Conservation (phyloP, 1,140 invertebrate species). For the Neodiprion pinetum region DNA sequence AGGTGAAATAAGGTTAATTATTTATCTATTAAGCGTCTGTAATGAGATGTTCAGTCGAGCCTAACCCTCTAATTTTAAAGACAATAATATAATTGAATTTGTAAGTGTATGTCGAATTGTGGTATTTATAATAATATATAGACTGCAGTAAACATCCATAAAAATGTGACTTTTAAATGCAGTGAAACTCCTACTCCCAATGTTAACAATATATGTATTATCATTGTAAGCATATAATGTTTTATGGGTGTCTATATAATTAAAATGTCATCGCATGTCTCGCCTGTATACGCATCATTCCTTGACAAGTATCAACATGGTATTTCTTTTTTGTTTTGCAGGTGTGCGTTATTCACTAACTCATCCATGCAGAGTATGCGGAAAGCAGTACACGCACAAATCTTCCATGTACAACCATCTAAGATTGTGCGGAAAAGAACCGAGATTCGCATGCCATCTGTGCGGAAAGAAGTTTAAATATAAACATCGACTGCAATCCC, state of each 20-base stretch:
- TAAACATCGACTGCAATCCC: conserved; percentile 59
- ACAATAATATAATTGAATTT: neutral
- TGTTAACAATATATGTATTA: neutral
- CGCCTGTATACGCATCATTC: conserved; percentile 31
- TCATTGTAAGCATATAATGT: neutral
- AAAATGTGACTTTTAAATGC: neutral
- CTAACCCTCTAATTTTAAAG: neutral
- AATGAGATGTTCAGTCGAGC: neutral
- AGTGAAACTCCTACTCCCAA: neutral
- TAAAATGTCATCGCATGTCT: neutral
- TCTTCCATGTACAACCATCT: conserved; percentile 44
- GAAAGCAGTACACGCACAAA: conserved; percentile 40
- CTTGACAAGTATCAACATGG: conserved; percentile 9
- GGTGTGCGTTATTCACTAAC: conserved; percentile 19
- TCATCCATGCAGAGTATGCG: conserved; percentile 40
- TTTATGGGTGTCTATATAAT: neutral
- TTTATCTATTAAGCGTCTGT: neutral
- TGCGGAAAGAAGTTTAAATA: conserved; percentile 63
- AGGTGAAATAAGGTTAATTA: conserved; percentile 10
- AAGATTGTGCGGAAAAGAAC: conserved; percentile 42
- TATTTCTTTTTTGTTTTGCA: conserved; percentile 26
- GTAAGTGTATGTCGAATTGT: conserved; percentile 5
- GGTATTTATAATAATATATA: neutral
- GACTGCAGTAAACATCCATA: neutral
- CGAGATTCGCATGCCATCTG: conserved; percentile 50